Conservation (phyloP, 2,888 invertebrate species). For the Neoaliturus tenellus region DNA sequence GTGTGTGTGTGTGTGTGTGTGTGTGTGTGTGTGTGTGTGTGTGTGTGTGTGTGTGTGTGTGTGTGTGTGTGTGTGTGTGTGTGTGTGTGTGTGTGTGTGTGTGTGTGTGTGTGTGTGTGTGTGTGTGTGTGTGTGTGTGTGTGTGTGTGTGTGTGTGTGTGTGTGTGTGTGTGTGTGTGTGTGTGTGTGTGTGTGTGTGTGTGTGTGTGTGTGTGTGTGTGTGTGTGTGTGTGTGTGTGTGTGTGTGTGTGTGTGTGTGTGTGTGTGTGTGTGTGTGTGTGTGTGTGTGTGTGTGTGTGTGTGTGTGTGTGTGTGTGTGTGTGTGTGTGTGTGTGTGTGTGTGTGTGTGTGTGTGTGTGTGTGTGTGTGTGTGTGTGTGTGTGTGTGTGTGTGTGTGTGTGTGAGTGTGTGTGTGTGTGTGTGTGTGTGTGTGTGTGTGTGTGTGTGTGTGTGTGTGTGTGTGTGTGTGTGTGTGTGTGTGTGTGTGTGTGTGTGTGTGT, state of each 20-base stretch:
- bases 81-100: conserved; percentile 48
- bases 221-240: conserved; percentile 40
- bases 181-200: conserved; percentile 22
- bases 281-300: conserved; percentile 33
- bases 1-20: conserved; percentile 17
- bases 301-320: conserved; percentile 32
- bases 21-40: conserved; percentile 11
- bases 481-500: conserved; percentile 32
- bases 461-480: conserved; percentile 42
- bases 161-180: conserved; percentile 3
- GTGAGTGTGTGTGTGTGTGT: conserved; percentile 47
- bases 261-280: conserved; percentile 40
- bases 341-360: conserved; percentile 17
- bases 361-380: conserved; percentile 11
- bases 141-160: conserved; percentile 32
- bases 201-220: conserved; percentile 40
- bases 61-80: conserved; percentile 48
- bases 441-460: conserved; percentile 28
- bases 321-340: conserved; percentile 37
- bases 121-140: conserved; percentile 42
- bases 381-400: conserved; percentile 34
- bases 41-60: conserved; percentile 34
- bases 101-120: conserved; percentile 28
- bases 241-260: conserved; percentile 43
- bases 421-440: conserved; percentile 48